Evolutionary conservation across 2,113 vertebrate species (phyloP).

Genomic region (Malurus cyaneus): DNA sequence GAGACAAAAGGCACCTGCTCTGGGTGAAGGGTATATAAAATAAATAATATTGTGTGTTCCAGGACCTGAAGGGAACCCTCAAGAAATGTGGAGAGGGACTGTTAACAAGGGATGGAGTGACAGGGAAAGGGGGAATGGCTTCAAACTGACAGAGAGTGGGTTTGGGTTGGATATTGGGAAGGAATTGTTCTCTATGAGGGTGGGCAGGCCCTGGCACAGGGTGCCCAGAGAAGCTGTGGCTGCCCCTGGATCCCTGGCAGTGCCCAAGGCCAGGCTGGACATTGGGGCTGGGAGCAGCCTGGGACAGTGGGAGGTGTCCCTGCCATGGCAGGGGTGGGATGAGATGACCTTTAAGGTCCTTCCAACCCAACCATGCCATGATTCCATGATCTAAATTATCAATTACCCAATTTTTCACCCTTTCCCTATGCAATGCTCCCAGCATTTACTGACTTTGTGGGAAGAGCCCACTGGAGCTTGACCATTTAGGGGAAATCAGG

Average conservation of each 20-base stretch:
- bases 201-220: not conserved
- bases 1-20: not conserved
- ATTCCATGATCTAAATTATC: not conserved
- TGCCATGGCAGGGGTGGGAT: not conserved
- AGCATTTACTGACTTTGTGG: rapidly evolving
- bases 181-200: rapidly evolving
- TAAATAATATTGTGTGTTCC: not conserved
- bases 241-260: not conserved
- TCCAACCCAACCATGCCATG: not conserved
- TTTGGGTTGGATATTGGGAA: not conserved
- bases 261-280: not conserved
- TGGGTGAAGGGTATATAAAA: rapidly evolving
- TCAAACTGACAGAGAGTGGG: not conserved
- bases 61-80: not conserved
- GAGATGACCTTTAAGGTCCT: not conserved
- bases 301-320: not conserved
- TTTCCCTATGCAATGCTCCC: not conserved
- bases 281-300: not conserved
- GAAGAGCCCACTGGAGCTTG: not conserved
- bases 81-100: not conserved
- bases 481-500: not conserved
- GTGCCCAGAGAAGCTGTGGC: not conserved
- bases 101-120: not conserved
- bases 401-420: not conserved
- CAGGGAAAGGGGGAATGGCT: not conserved